Percentiles rank a stretch among this genome's conserved stretches.
Conservation (phyloP, 2,797 vertebrate species). For the Gadopsis bispinosus region DNA sequence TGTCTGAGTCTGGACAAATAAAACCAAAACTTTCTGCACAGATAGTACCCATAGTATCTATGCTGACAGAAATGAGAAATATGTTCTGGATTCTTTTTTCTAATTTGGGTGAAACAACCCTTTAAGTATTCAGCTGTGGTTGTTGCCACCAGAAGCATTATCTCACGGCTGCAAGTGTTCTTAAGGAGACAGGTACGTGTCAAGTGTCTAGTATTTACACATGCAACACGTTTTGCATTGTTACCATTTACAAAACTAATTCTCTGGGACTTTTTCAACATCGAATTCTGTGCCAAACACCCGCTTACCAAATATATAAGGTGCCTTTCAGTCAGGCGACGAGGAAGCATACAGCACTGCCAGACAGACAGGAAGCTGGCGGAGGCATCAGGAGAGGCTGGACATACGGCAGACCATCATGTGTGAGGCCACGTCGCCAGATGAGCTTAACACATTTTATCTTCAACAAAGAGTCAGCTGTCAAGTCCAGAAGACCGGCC, state of each 20-base stretch:
- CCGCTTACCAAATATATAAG: background rate
- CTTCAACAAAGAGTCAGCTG: too few species aligned
- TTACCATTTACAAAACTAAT: background rate
- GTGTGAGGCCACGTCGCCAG: too few species aligned
- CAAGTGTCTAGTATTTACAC: background rate
- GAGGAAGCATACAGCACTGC: too few species aligned
- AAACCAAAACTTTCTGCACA: background rate
- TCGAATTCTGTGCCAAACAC: too few species aligned
- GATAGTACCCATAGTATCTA: background rate
- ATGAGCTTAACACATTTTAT: too few species aligned
- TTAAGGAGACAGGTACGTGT: background rate
- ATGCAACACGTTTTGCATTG: background rate
- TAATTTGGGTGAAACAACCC: background rate
- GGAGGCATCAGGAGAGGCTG: too few species aligned
- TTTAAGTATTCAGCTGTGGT: background rate
- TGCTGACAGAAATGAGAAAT: background rate
- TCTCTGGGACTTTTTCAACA: too few species aligned
- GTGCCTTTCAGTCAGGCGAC: background rate
- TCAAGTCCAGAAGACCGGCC: too few species aligned
- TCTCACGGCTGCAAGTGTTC: background rate
- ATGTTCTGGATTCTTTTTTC: background rate
- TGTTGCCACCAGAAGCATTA: background rate
- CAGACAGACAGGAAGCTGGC: too few species aligned
- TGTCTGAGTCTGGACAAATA: too few species aligned
- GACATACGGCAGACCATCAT: too few species aligned